Base-by-base conservation (phyloP, 2,888 invertebrate species). In the Ganaspis brasiliensis region DNA sequence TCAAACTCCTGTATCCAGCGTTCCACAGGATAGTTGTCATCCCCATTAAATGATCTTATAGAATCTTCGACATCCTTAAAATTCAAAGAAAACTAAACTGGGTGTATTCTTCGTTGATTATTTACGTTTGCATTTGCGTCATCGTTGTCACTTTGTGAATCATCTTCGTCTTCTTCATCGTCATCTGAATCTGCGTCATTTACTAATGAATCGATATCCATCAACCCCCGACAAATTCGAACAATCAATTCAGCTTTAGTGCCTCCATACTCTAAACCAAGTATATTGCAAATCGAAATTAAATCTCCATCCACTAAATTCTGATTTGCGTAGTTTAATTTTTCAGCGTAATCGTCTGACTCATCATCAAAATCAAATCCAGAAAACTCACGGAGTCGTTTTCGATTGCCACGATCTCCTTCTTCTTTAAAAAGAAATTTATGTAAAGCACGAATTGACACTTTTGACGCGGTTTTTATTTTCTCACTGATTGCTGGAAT, bases 1-100 rank as follows among this genome's bases (percentile, higher is more conserved):
- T 77, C 77, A 55, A 77, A 77, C 24, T 71, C 74, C 0, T 45
- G 4, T 12, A 77, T 61, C 74, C 74, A 77, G 35, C 67, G 55
- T 52, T 77, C 77, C 12, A 74, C 24, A 10, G 78, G 26, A 26
- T 75, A 75, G 16, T 3, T n/a, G 26, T 67, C 61, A 49, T 2
- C 14, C 8, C 73, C 61, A 0, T 73, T 40, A 61, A 61, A 73
- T 24, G 63, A 1, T 19, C 55, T 26, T 24, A 78, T 55, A 1
- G 72, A 63, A 37, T 75, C 71, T 67, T 78, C 75, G 12, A 78
- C 70, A 45, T 78, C 73, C 45, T 61, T 59, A 49, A 40, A 73
- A 45, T 40, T 26, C 1, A 73, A 35, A 35, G 61, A 1, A 49
- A 57, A 74, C 26, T 10, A 24, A 16, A 71, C 40, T 4, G 31